Base-by-base conservation (phyloP, 1,140 invertebrate genomes). In the Leptopilina clavipes region DNA sequence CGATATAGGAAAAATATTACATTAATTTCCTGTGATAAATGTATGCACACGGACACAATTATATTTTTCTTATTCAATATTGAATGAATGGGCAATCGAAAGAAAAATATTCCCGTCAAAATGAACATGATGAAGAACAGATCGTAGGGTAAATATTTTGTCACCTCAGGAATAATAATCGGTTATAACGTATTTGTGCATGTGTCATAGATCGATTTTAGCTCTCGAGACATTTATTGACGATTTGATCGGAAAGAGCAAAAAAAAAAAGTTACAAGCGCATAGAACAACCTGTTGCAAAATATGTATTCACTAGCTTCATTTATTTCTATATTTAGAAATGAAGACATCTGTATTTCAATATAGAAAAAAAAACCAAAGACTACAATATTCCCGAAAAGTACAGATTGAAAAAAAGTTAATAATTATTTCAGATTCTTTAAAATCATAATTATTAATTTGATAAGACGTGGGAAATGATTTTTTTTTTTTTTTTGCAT, bases 161-260 rank as follows among this genome's bases (percentile, higher is more conserved):
- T n/a, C 48, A 52, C 48, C 48, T 52, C 12, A 52, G 48, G 8
- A 40, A 52, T 52, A 52, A 52, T 48, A 52, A 52, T 52, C 48
- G n/a, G n/a, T 52, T 40, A 40, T 40, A 40, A 8, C 48, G 48
- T 17, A 17, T 52, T 52, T 52, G 17, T 17, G 48, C n/a, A 52
- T 45, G 11, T 45, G 44, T 45, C 14, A 9, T 45, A 45, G 44
- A 11, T 45, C 44, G 12, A 2, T n/a, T 14, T 10, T 45, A n/a
- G n/a, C n/a, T 45, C 44, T 1, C 44, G 14, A 14, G 14, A 14
- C 12, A n/a, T 45, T 45, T 45, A 45, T 45, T 45, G 44, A 45
- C 44, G 44, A 45, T 14, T 45, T 45, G 12, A 45, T 45, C 44
- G 44, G 11, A 14, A 12, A 45, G 11, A 45, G 14, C 8, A 14